These are phyloP conservation scores for Brachionus angularis DNA, from an alignment of 1,140 invertebrate genomes.

Conservation along the genomic window DNA sequence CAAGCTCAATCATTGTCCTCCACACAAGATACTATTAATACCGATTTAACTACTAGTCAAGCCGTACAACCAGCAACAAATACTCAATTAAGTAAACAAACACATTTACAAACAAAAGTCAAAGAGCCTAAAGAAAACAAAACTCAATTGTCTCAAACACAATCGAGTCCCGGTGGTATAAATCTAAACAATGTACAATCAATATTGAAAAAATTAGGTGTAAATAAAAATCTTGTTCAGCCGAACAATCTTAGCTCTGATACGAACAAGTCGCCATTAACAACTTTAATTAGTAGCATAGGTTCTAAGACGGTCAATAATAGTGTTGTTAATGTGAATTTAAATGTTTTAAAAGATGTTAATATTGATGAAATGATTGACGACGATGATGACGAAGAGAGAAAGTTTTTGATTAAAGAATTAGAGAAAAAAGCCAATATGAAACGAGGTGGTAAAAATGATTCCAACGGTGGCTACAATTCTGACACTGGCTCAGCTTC, in stretches of 20 bases:
- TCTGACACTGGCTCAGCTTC: not conserved
- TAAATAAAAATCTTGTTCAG: not conserved
- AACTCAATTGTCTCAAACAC: not conserved
- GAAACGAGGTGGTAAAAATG: not conserved
- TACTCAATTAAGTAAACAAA: too few relatives aligned
- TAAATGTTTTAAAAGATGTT: constrained; percentile 41
- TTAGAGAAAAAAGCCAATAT: constrained; percentile 31
- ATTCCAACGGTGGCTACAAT: constrained; percentile 6
- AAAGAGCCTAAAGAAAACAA: constrained; percentile 11
- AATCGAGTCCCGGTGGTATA: constrained; percentile 3
- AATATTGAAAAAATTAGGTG: constrained; percentile 33
- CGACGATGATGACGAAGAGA: constrained; percentile 36
- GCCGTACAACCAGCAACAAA: too few relatives aligned
- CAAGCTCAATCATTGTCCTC: too few relatives aligned
- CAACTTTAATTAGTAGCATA: constrained; percentile 24
- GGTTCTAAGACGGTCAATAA: constrained; percentile 23
- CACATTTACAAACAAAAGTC: not conserved
- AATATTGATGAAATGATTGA: constrained; percentile 43
- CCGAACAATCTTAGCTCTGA: not conserved
- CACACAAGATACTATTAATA: too few relatives aligned
- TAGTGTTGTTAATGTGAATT: constrained; percentile 39
- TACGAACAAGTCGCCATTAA: constrained; percentile 11
- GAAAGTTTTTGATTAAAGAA: constrained; percentile 35
- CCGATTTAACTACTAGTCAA: too few relatives aligned
- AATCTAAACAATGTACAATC: constrained; percentile 35